Conservation (phyloP, 2,797 vertebrate species). For the Onychomys arenicola region DNA sequence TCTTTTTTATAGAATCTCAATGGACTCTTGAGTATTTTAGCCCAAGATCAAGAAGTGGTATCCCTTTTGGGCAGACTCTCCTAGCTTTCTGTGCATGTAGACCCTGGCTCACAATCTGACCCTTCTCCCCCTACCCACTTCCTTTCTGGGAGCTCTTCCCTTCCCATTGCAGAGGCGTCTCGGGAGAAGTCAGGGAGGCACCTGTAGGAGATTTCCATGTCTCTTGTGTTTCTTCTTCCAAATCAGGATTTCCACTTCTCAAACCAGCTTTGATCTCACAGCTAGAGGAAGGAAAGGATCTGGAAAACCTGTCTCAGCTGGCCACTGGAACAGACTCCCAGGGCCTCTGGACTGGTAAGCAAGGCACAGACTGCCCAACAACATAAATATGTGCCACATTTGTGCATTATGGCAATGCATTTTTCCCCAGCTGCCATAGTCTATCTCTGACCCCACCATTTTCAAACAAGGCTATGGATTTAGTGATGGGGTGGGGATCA, state of each 20-base stretch:
- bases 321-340: not conserved
- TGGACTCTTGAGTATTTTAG: conserved; percentile 36
- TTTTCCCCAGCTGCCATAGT: conserved; percentile 8
- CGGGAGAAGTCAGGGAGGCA: conserved; percentile 29
- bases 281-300: conserved; percentile 68
- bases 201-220: conserved; percentile 6
- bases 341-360: conserved; percentile 72
- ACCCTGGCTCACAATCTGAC: not conserved
- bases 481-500: not conserved
- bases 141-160: not conserved
- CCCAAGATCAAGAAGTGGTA: not conserved
- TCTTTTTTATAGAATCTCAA: conserved; percentile 21
- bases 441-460: not conserved
- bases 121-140: not conserved
- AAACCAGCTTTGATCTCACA: conserved; percentile 80
- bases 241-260: conserved; percentile 75
- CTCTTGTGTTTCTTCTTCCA: conserved; percentile 41
- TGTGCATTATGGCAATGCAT: not conserved
- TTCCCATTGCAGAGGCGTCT: not conserved
- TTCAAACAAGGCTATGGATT: conserved; percentile 25
- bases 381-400: not conserved
- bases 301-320: conserved; percentile 18
- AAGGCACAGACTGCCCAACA: conserved; percentile 3
- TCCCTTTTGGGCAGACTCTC: conserved; percentile 17
- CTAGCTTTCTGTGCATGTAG: not conserved